Evolutionary conservation across 2,797 vertebrate genomes (phyloP).

Genomic region (Sternotherus odoratus): DNA sequence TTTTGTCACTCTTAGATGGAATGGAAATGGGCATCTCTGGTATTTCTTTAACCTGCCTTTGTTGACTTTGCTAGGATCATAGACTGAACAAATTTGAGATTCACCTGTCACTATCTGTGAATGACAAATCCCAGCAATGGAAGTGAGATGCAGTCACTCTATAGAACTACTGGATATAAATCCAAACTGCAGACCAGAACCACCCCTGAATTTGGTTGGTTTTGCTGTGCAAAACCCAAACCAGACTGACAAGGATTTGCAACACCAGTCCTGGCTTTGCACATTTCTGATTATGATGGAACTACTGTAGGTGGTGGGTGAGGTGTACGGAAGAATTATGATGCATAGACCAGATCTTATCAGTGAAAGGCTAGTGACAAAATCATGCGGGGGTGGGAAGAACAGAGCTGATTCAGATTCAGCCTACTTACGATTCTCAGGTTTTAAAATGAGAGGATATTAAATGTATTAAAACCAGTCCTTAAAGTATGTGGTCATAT

Average conservation of each 20-base stretch:
- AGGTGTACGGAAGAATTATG: constrained; percentile 1
- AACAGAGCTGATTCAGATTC: not conserved
- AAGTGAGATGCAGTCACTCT: not conserved
- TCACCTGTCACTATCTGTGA: not conserved
- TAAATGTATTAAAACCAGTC: not conserved
- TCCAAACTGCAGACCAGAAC: not conserved
- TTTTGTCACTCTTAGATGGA: not conserved
- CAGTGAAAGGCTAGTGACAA: not conserved
- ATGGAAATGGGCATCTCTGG: not conserved
- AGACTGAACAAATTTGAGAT: not conserved
- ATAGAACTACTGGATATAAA: not conserved
- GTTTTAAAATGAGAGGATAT: not conserved
- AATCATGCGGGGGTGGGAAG: not conserved
- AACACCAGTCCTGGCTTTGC: constrained; percentile 1
- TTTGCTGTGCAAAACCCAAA: constrained; percentile 35
- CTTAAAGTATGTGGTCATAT: not conserved
- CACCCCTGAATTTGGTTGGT: not conserved
- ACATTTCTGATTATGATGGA: not conserved
- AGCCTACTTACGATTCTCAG: not conserved
- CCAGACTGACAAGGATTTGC: constrained; percentile 32
- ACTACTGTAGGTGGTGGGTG: not conserved
- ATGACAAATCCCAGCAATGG: not conserved
- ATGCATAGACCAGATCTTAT: not conserved
- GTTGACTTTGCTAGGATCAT: not conserved
- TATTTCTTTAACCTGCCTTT: not conserved